Percentiles rank a stretch among this genome's conserved stretches.
Evolutionary conservation across 2,888 invertebrate species (phyloP).

Genomic region (Portevinia maculata): DNA sequence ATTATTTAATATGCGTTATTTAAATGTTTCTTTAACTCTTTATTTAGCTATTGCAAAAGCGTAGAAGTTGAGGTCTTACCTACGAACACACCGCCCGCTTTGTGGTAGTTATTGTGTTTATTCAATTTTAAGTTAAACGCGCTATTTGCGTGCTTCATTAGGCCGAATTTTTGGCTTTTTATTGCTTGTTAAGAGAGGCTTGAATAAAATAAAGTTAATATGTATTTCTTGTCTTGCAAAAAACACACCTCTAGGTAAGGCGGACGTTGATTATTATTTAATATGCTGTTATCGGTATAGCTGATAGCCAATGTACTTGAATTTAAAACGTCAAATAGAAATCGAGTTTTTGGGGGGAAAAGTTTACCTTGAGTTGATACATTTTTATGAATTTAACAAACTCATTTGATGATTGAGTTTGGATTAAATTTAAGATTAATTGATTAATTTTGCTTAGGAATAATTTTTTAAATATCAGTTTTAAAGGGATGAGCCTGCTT

Average conservation of each 20-base stretch:
- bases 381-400: no score
- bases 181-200: not conserved
- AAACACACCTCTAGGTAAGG: not conserved
- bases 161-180: not conserved
- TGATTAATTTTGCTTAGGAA: no score
- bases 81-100: constrained; percentile 35
- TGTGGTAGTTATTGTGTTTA: not conserved
- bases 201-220: not conserved
- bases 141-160: constrained; percentile 25
- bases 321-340: no score
- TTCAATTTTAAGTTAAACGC: constrained; percentile 76
- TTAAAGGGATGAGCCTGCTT: no score
- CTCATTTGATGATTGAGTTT: no score
- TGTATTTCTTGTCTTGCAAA: no score
- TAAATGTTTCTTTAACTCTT: constrained; percentile 8
- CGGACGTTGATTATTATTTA: not conserved
- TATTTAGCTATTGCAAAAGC: constrained; percentile 13
- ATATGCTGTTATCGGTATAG: not conserved
- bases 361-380: no score
- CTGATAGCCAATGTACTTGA: no score
- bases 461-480: no score
- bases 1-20: constrained; percentile 6
- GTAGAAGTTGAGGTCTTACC: constrained; percentile 12
- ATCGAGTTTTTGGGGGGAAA: no score
- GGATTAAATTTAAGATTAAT: no score